Percentiles rank a stretch among this genome's conserved stretches.
These are phyloP conservation scores for Dorcus parallelipipedus DNA, from an alignment of 2,888 invertebrate species.

Conservation along the genomic window DNA sequence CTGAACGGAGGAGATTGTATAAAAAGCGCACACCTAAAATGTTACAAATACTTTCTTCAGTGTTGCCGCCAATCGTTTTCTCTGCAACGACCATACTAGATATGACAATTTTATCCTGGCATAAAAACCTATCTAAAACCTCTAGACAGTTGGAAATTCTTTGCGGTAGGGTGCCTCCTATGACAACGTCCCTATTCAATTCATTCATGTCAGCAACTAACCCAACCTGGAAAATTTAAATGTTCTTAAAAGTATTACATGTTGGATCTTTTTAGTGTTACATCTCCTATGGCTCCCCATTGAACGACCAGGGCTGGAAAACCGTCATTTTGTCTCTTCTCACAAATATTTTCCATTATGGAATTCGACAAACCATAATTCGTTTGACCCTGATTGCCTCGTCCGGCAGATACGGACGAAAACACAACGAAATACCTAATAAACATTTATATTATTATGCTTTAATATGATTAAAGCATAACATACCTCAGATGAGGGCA, in stretches of 20 bases:
- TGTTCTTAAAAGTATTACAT: slow-evolving; percentile 34
- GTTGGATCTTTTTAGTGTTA: slow-evolving; percentile 47
- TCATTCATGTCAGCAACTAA: slow-evolving; percentile 48
- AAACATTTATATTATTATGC: background rate
- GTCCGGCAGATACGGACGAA: slow-evolving; percentile 87
- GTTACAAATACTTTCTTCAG: slow-evolving; percentile 62
- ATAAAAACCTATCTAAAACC: slow-evolving; percentile 67
- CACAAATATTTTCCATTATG: slow-evolving; percentile 84
- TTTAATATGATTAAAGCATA: slow-evolving; percentile 36
- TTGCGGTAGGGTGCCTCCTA: slow-evolving; percentile 64
- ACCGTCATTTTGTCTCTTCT: slow-evolving; percentile 64
- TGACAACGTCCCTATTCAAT: slow-evolving; percentile 41
- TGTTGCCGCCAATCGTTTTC: slow-evolving; percentile 56
- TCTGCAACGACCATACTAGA: slow-evolving; percentile 86
- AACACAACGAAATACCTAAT: slow-evolving; percentile 78
- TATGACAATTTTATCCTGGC: slow-evolving; percentile 63
- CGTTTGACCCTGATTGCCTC: slow-evolving; percentile 88
- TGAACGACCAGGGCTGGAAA: slow-evolving; percentile 81
- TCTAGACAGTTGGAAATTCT: slow-evolving; percentile 62
- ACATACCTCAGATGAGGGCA: slow-evolving; percentile 50
- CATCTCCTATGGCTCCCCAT: slow-evolving; percentile 92
- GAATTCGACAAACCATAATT: slow-evolving; percentile 91
- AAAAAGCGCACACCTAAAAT: slow-evolving; percentile 72
- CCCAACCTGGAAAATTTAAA: slow-evolving; percentile 34
- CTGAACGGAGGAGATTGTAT: slow-evolving; percentile 44